Conservation (phyloP, 2,113 vertebrate species). For the Sturnus vulgaris region DNA sequence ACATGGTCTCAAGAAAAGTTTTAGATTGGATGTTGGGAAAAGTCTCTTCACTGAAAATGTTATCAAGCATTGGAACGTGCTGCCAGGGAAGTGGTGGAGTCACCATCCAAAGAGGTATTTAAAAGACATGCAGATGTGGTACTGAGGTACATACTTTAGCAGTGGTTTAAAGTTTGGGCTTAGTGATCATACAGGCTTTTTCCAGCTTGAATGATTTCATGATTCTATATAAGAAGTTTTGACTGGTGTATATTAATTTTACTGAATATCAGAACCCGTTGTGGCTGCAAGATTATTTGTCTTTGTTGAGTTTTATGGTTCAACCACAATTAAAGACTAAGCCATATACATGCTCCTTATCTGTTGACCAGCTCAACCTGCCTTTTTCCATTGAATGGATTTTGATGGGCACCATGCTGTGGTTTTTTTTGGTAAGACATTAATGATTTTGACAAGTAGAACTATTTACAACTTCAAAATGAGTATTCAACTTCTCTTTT, state of each 20-base stretch:
- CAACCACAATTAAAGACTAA: background rate
- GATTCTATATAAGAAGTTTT: background rate
- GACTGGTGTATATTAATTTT: background rate
- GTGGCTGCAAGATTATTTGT: background rate
- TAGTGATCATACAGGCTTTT: background rate
- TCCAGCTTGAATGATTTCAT: background rate
- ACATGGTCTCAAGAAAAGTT: background rate
- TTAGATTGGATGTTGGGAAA: background rate
- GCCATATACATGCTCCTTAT: background rate
- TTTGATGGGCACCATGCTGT: background rate
- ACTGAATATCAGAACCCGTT: background rate
- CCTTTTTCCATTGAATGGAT: background rate
- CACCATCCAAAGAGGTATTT: background rate
- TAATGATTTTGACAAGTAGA: background rate
- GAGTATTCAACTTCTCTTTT: background rate
- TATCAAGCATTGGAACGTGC: background rate
- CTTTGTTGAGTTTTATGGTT: background rate
- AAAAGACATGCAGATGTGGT: background rate
- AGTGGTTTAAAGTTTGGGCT: background rate
- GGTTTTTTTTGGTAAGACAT: background rate
- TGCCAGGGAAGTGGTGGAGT: fast-evolving
- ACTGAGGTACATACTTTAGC: background rate
- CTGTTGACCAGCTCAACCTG: background rate
- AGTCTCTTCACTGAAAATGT: background rate
- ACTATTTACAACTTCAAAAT: background rate